Evolutionary conservation across 2,113 vertebrate genomes (phyloP).

Genomic region (Sceloporus undulatus): DNA sequence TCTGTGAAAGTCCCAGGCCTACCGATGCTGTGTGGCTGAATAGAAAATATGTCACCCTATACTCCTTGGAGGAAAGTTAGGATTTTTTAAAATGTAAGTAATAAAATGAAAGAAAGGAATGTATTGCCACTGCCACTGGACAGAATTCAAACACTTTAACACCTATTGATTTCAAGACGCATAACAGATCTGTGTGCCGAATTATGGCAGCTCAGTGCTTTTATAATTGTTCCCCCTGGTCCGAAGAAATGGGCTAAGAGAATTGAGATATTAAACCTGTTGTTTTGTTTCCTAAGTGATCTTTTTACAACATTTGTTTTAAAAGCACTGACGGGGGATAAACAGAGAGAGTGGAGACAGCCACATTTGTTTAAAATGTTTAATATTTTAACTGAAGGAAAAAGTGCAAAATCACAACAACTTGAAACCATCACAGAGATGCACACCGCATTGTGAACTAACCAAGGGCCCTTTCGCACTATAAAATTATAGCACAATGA

Average conservation of each 20-base stretch:
- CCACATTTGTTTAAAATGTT: constrained; percentile 63
- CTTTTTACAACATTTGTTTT: not conserved
- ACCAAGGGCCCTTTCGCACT: constrained; percentile 27
- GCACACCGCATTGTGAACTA: constrained; percentile 55
- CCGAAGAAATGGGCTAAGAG: not conserved
- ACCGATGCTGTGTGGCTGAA: no score
- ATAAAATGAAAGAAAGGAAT: not conserved
- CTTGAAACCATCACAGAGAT: constrained; percentile 65
- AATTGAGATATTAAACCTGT: not conserved
- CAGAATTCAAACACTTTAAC: not conserved
- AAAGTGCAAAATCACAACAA: constrained; percentile 76
- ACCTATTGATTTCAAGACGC: not conserved
- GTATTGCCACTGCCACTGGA: not conserved
- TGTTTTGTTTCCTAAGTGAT: not conserved
- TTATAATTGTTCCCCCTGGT: not conserved
- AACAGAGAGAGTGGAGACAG: constrained; percentile 17
- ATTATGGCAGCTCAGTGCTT: not conserved
- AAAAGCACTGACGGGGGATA: not conserved
- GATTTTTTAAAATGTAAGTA: no score
- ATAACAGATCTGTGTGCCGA: not conserved
- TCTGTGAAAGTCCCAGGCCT: no score
- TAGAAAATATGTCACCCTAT: no score
- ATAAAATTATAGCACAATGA: no score
- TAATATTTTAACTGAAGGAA: constrained; percentile 72
- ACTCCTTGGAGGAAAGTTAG: no score